Base-by-base conservation (phyloP, 2,888 invertebrate genomes). In the Nyleta sp. region DNA sequence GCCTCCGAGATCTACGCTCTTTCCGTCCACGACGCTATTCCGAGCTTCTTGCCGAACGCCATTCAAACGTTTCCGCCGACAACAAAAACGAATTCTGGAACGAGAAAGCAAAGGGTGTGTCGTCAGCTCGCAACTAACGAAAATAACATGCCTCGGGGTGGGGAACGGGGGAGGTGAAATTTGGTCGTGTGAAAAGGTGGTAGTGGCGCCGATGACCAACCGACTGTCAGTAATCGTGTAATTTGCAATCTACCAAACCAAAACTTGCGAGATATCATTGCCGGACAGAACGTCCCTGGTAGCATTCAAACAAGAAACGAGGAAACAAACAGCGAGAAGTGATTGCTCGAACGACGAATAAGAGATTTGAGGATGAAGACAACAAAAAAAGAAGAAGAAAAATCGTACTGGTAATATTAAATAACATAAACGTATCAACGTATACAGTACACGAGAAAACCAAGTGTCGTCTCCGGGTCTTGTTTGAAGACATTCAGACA, bases 31-130 rank as follows among this genome's bases (percentile, higher is more conserved):
- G n/a, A n/a, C n/a, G n/a, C n/a, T n/a, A n/a, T n/a, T n/a, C n/a
- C n/a, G n/a, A n/a, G n/a, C n/a, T n/a, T n/a, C 73, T 86, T 88
- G 53, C 86, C 86, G 81, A 89, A 88, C 67, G 80, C 81, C 71
- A 71, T 68, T 62, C 88, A 89, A 73, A 80, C 85, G 57, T 78
- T 81, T 72, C 80, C 79, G 80, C 67, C 65, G 18, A 77, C 64
- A 79, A 80, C 53, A 70, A 80, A 82, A 55, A 80, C 73, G 71
- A 74, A 59, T 24, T 82, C 87, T 87, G 87, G 59, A 87, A 87
- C 77, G 82, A 87, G 78, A 87, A 75, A 87, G 75, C 81, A 79
- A 80, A 82, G 57, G 71, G 55, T 72, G 52, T 79, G 68, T 80
- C 72, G 81, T 83, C 80, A 82, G 81, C 70, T 50, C 42, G 81